Evolutionary conservation across 2,113 vertebrate species (phyloP).

Genomic region (human): GRCh38 chr1:86939501-86940000

Average conservation of each 20-base stretch:
- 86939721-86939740: slow-evolving; percentile 11
- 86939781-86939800: neutral
- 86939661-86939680: neutral
- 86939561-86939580: neutral
- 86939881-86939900: neutral
- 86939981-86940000: neutral
- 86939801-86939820: slow-evolving; percentile 19
- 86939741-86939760: neutral
- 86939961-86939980: neutral
- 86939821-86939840: slow-evolving; percentile 4
- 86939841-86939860: slow-evolving; percentile 7
- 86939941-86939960: neutral
- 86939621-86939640: neutral
- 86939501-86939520: neutral
- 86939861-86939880: slow-evolving; percentile 16
- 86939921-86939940: neutral
- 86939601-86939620: neutral
- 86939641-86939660: neutral
- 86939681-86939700: neutral
- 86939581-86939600: neutral
- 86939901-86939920: neutral
- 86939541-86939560: neutral
- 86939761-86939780: slow-evolving; percentile 5
- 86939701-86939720: neutral
- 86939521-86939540: neutral